A percentile compares a stretch with the other conserved stretches of the same genome.
Evolutionary conservation across 2,888 invertebrate species (phyloP).

Genomic region (Ecdyonurus torrentis): DNA sequence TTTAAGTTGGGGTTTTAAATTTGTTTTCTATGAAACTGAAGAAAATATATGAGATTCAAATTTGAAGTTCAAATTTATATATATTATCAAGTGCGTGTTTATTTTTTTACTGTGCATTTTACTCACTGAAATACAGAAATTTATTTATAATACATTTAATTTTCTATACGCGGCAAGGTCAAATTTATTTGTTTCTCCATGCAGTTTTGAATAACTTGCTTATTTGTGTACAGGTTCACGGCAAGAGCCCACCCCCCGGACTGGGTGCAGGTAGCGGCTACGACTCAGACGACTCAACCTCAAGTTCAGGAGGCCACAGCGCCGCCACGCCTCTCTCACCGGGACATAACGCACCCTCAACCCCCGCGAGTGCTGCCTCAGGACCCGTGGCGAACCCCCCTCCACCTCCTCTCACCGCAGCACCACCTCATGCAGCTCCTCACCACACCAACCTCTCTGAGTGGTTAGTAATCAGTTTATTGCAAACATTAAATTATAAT

Average conservation of each 20-base stretch:
- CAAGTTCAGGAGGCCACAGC: slow-evolving; percentile 30
- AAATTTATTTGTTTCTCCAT: too few relatives aligned
- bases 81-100: too few relatives aligned
- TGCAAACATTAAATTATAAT: too few relatives aligned
- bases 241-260: slow-evolving; percentile 45
- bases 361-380: slow-evolving; percentile 16
- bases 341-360: slow-evolving; percentile 11
- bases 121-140: too few relatives aligned
- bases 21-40: too few relatives aligned
- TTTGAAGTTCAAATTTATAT: too few relatives aligned
- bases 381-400: slow-evolving; percentile 21
- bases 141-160: too few relatives aligned
- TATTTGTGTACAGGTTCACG: slow-evolving; percentile 38
- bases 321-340: slow-evolving; percentile 25
- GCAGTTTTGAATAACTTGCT: too few relatives aligned
- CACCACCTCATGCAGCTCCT: slow-evolving; percentile 25
- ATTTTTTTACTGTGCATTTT: too few relatives aligned
- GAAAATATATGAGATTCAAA: too few relatives aligned
- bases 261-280: slow-evolving; percentile 34
- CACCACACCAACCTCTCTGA: slow-evolving; percentile 50
- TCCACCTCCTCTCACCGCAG: slow-evolving; percentile 23
- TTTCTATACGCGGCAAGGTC: too few relatives aligned
- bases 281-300: slow-evolving; percentile 74
- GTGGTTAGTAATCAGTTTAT: slow-evolving; percentile 33
- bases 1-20: too few relatives aligned